Conservation (phyloP, 2,888 invertebrate species). For the Melinopterus prodromus region DNA sequence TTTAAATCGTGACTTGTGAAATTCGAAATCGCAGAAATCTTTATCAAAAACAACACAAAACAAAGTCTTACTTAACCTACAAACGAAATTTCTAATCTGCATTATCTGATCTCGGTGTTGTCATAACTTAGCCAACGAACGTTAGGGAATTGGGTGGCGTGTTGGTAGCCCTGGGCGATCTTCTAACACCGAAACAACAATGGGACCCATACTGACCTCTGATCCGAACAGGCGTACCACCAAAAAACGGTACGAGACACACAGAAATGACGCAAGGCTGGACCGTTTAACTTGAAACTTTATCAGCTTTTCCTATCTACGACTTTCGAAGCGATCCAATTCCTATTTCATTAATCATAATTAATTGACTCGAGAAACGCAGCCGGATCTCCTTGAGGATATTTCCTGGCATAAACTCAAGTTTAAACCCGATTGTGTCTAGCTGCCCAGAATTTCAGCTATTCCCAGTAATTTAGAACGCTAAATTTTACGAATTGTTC, state of each 20-base stretch:
- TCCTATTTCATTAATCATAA: neutral
- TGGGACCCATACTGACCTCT: conserved; percentile 4
- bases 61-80: neutral
- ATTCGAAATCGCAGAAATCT: neutral
- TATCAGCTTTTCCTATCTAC: neutral
- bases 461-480: neutral
- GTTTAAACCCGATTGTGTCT: neutral
- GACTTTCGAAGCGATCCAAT: neutral
- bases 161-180: neutral
- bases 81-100: neutral
- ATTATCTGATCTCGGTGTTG: neutral
- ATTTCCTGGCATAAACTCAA: neutral
- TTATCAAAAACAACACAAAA: neutral
- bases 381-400: neutral
- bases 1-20: neutral
- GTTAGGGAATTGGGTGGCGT: neutral
- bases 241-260: neutral
- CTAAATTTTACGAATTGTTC: neutral
- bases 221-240: neutral
- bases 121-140: neutral
- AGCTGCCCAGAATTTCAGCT: neutral
- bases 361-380: neutral
- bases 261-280: neutral
- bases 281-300: neutral
- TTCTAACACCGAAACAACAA: neutral